These are phyloP conservation scores for Bellardia pandia DNA, from an alignment of 2,888 invertebrate species.

Conservation along the genomic window DNA sequence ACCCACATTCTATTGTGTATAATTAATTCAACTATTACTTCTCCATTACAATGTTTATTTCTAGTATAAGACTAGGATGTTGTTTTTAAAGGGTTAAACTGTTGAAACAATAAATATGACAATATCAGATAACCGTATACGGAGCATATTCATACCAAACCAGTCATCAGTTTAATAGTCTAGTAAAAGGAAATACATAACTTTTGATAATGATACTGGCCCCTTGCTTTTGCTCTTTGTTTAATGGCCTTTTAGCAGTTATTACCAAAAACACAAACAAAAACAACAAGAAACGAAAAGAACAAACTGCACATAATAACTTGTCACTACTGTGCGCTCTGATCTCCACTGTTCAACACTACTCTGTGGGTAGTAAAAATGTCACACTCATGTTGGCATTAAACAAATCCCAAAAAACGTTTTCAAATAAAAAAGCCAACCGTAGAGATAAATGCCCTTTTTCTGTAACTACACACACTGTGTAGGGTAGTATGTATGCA, in stretches of 20 bases:
- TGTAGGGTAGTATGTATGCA: background rate
- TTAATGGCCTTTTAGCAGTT: slow-evolving; percentile 36
- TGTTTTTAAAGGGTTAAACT: slow-evolving; percentile 20
- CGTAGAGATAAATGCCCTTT: slow-evolving; percentile 33
- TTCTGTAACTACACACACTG: background rate
- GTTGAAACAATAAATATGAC: slow-evolving; percentile 63
- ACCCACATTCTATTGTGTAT: no score
- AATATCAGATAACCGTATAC: slow-evolving; percentile 43
- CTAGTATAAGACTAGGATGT: background rate
- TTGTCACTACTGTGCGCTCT: slow-evolving; percentile 11
- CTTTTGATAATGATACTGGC: slow-evolving; percentile 53
- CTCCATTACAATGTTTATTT: background rate
- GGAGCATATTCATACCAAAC: background rate
- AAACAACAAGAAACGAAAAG: no score
- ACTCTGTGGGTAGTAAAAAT: slow-evolving; percentile 42
- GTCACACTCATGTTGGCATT: slow-evolving; percentile 67
- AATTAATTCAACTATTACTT: no score
- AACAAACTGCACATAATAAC: slow-evolving; percentile 45
- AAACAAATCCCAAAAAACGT: slow-evolving; percentile 39
- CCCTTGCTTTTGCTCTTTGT: slow-evolving; percentile 37
- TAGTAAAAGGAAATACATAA: slow-evolving; percentile 22
- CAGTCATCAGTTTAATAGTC: slow-evolving; percentile 35
- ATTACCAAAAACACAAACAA: slow-evolving; percentile 24
- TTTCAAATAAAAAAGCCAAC: slow-evolving; percentile 13
- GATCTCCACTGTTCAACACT: background rate